Evolutionary conservation across 2,888 invertebrate species (phyloP), one percentile per base, ranked within the genome.

Genomic region (Heliconius hortense): DNA sequence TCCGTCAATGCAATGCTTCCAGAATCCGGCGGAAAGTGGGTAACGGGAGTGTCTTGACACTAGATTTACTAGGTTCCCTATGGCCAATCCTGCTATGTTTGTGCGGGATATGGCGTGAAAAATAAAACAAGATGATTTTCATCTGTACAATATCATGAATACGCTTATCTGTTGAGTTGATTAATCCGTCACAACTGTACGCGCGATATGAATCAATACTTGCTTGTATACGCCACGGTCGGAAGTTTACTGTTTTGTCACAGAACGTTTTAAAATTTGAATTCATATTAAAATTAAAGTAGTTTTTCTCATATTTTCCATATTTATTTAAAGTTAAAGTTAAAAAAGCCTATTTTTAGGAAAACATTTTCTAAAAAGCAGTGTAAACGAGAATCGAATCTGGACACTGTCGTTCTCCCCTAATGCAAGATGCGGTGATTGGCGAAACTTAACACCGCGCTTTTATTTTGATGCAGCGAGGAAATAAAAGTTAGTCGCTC

Each of bases 131-230:
- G 18, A 18, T 21, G 48, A 24, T 59, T 59, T 15, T 28, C 28
- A 26, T 28, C 26, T 28, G 13, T n/a, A 11, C 24, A 24, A 24
- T n/a, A n/a, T 56, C 11, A 8, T 24, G 56, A n/a, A 35, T 35
- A 21, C 31, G 31, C 21, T 63, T 63, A 31, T 63, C 35, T 64
- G 39, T 39, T n/a, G 28, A 56, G 64, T 24, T 39, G 64, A 64
- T 64, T 64, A 64, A n/a, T 64, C 64, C 39, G 64, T 39, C 39
- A 64, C 39, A 24, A 64, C 8, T 1, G 64, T 64, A 35, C 11
- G n/a, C 21, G 35, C 31, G 1, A 3, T 31, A 31, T 31, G 21
- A 64, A 64, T 64, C 64, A 64, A 64, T 64, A 64, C 35, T 64
- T 21, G 64, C 35, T 63, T n/a, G 62, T 62, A 18, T 28, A 62